Conservation (phyloP, 1,140 invertebrate species). For the Formica exsecta region DNA sequence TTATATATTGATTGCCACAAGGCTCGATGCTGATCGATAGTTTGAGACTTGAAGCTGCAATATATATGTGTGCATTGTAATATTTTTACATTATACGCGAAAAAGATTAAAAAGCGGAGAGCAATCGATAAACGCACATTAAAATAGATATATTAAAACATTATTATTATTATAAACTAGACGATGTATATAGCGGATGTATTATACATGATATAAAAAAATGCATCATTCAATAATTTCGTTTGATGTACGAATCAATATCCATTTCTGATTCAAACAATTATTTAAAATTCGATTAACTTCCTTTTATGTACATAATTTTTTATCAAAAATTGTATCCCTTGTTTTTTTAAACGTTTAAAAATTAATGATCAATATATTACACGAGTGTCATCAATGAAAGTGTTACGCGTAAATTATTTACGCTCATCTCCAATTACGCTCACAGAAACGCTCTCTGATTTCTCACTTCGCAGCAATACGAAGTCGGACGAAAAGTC, state of each 20-base stretch:
- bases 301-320: neutral
- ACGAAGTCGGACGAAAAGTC: neutral
- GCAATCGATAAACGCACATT: conserved; percentile 6
- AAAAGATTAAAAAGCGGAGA: neutral
- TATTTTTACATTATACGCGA: conserved; percentile 7
- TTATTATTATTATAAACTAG: neutral
- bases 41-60: neutral
- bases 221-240: neutral
- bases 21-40: neutral
- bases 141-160: conserved; percentile 5
- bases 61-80: neutral
- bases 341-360: neutral
- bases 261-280: neutral
- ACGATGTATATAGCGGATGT: too few species aligned
- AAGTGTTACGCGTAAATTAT: neutral
- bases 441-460: neutral
- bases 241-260: neutral
- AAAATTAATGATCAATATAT: neutral
- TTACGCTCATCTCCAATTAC: too few species aligned
- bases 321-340: neutral
- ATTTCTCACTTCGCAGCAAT: neutral
- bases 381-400: neutral
- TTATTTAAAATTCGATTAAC: neutral
- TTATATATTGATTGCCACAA: neutral
- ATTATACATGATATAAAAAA: neutral